Base-by-base conservation (phyloP, 2,888 invertebrate species). In the Macrostomum cliftonense region DNA sequence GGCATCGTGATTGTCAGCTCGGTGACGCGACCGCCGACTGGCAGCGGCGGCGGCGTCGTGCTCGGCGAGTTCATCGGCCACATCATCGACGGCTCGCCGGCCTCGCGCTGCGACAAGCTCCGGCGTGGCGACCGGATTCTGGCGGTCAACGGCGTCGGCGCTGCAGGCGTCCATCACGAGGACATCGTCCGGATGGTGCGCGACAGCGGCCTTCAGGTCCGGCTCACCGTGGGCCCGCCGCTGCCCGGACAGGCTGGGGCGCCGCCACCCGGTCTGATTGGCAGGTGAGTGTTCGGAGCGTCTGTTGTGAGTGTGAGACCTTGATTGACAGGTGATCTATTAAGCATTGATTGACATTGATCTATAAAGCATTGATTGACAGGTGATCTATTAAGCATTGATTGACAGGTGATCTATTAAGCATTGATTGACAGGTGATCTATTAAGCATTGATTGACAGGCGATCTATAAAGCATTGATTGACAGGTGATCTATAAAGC, bases 181-280 rank as follows among this genome's bases (percentile, higher is more conserved):
- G 89, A 93, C 63, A 89, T 95, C 52, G 93, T 95, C 2, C 87
- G 88, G 65, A 78, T 95, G 54, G 95, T 95, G 63, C 95, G 93
- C 71, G 89, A 86, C 65, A 91, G 91, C 1, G 93, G 93, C 19
- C 78, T 84, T 56, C 78, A 82, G 44, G 88, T 93, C 51, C 83
- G 85, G 0, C 60, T 73, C 28, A 71, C 71, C 14, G 64, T 73
- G 14, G 71, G 67, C 12, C 61, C 67, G 37, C 67, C 70, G 1
- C n/a, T 21, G 11, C 45, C 45, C 14, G 20, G 37, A 2, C 14
- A 13, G 45, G 13, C 47, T 39, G 12, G 42, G 36, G 17, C 47
- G 39, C 19, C 38, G n/a, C 46, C 46, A 2, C 39, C 46, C 9
- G 19, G 38, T 2, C 37, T 39, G 17, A 46, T 19, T 21, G 40